Evolutionary conservation across 2,888 invertebrate genomes (phyloP).

Genomic region (Apamea sordens): DNA sequence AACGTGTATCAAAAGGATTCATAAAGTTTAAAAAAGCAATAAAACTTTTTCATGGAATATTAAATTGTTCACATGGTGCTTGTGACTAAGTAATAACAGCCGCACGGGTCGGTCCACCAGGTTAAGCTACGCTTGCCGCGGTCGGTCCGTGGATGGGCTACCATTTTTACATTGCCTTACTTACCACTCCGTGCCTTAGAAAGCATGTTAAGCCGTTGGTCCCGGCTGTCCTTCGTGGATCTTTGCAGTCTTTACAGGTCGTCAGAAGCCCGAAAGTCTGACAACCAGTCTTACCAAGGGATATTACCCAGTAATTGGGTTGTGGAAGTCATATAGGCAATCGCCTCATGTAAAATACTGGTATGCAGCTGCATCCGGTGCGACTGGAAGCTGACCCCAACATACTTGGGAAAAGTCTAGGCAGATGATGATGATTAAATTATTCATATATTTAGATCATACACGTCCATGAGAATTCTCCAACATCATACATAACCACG

Average conservation of each 20-base stretch:
- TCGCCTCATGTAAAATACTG: background rate
- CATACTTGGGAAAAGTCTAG: background rate
- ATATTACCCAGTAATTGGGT: too few species aligned
- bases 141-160: background rate
- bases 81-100: background rate
- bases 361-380: background rate
- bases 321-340: background rate
- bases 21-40: background rate
- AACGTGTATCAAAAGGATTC: slow-evolving; percentile 1
- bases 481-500: background rate
- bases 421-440: background rate
- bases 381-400: background rate
- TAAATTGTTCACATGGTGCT: too few species aligned
- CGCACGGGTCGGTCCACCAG: background rate
- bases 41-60: background rate
- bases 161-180: too few species aligned
- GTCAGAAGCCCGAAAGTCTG: too few species aligned
- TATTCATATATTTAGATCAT: background rate
- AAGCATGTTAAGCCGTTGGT: too few species aligned
- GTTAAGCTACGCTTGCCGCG: background rate
- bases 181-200: too few species aligned
- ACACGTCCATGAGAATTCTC: background rate
- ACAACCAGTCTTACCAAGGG: too few species aligned
- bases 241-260: too few species aligned
- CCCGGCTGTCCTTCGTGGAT: too few species aligned